Evolutionary conservation across 1,140 invertebrate species (phyloP), one percentile per base, ranked within the genome.

Genomic region (Nasonia giraulti): DNA sequence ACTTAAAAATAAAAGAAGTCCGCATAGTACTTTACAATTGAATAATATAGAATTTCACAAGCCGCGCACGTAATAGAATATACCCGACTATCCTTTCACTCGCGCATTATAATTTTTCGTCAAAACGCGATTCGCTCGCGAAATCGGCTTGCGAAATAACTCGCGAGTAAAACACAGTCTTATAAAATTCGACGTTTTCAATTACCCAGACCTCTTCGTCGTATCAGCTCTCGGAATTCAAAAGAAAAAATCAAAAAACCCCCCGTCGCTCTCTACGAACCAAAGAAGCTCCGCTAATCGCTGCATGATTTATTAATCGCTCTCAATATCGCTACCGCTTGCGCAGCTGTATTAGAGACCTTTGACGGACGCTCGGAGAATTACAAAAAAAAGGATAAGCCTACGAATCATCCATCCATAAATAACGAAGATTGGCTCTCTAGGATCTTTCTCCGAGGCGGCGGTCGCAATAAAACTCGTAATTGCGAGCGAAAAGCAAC

Each of bases 401-500:
- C 11, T 44, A 47, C 50, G 27, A 80, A 20, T 66, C 44, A 55
- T 44, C 44, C n/a, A 74, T 7, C 47, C 83, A 47, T 80, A 75
- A 84, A 84, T 80, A 84, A 80, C 71, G 68, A 80, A 75, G 83
- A 84, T 84, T 80, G 77, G 83, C 44, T 71, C 40, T 27, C 40
- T 75, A n/a, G 23, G 55, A 62, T 62, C 55, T 62, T 62, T 62
- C 55, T 62, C 55, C 4, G 62, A 14, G 23, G n/a, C 77, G 77
- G 55, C 68, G 55, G 68, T 55, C n/a, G 74, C 37, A 66, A 77
- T 77, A 83, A 83, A 77, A 76, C 31, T 23, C 40, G 68, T 80
- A 84, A 84, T 84, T 84, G 77, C 78, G 2, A 74, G 37, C 68
- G 83, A 40, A 84, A 73, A 80, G 33, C 37, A 83, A 37, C 66